Evolutionary conservation across 2,797 vertebrate species (phyloP).

Genomic region (Propithecus deckenii): DNA sequence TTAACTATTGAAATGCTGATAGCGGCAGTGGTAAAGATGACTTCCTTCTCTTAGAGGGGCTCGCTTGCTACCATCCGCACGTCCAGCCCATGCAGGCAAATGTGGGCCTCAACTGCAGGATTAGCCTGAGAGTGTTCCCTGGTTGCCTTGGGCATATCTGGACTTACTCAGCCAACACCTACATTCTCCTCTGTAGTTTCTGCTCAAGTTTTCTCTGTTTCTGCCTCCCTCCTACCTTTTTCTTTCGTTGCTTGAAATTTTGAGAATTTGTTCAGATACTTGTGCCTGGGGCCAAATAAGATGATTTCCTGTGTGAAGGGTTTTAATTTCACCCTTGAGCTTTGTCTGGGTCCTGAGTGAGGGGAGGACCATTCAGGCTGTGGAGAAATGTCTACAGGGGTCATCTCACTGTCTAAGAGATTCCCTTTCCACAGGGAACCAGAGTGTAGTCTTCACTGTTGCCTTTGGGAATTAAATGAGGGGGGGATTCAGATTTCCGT

Average conservation of each 20-base stretch:
- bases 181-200: background rate
- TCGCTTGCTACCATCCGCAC: background rate
- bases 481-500: background rate
- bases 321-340: conserved; percentile 8
- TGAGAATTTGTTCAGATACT: conserved; percentile 9
- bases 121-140: conserved; percentile 41
- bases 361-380: background rate
- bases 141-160: background rate
- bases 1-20: background rate
- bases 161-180: conserved; percentile 46
- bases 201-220: background rate
- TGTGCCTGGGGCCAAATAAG: background rate
- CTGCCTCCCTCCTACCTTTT: background rate
- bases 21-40: background rate
- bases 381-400: background rate
- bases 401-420: background rate
- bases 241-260: background rate
- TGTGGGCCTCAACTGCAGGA: background rate
- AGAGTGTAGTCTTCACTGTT: background rate
- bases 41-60: background rate
- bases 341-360: background rate
- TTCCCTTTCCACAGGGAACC: background rate
- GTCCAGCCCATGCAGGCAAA: background rate
- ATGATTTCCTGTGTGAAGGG: background rate
- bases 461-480: background rate